Evolutionary conservation across 2,113 vertebrate species (phyloP).

Genomic region (Oreotragus oreotragus): DNA sequence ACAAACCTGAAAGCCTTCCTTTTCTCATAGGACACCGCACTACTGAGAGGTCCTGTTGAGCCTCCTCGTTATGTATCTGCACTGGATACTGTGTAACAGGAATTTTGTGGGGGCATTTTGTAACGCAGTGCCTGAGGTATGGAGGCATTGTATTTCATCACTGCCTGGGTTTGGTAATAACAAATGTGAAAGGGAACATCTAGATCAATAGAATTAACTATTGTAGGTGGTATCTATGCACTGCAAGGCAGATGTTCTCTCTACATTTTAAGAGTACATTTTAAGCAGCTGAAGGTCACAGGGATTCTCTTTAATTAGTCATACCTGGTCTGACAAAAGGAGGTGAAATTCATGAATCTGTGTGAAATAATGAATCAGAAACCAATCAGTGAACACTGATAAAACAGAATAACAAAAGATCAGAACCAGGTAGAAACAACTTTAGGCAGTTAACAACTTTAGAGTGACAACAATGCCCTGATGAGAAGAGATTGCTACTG

Average conservation of each 20-base stretch:
- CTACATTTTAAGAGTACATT: not conserved
- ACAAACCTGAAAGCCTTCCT: slow-evolving; percentile 10
- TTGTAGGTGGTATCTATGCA: not conserved
- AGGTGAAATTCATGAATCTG: not conserved
- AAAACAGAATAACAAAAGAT: not conserved
- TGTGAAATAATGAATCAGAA: slow-evolving; percentile 39
- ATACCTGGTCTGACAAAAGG: not conserved
- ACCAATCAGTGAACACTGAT: not conserved
- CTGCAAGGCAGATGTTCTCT: not conserved
- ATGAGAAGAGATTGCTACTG: not conserved
- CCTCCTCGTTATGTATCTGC: not conserved
- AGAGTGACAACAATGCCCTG: not conserved
- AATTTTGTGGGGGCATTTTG: not conserved
- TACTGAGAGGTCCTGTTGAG: not conserved
- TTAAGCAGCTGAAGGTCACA: not conserved
- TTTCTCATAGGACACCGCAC: not conserved
- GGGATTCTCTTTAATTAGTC: slow-evolving; percentile 1
- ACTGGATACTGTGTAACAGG: not conserved
- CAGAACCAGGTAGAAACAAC: not conserved
- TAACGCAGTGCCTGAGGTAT: not conserved
- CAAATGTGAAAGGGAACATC: not conserved
- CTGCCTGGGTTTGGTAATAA: not conserved
- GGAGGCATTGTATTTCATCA: not conserved
- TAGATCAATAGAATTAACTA: not conserved
- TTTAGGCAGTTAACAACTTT: not conserved